A percentile compares a stretch with the other conserved stretches of the same genome.
These are phyloP conservation scores for Lydus trimaculatus DNA, from an alignment of 2,888 invertebrate species.

Conservation along the genomic window DNA sequence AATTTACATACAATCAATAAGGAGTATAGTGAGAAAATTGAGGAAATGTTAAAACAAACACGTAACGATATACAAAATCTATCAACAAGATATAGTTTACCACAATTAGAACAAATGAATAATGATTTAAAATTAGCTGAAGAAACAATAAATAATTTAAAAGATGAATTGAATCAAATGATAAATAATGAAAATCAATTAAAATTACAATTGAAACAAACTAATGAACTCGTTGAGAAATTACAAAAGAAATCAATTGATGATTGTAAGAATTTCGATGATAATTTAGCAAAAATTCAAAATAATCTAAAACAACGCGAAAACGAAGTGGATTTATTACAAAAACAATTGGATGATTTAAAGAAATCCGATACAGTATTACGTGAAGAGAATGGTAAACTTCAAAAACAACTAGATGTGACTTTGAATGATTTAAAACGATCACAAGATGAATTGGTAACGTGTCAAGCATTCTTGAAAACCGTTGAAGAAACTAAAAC, in stretches of 20 bases:
- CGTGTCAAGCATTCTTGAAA: conserved; percentile 7
- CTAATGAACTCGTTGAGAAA: background rate
- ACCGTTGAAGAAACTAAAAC: conserved; percentile 17
- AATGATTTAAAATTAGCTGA: conserved; percentile 47
- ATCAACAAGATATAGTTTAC: conserved; percentile 49
- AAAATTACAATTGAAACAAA: conserved; percentile 16
- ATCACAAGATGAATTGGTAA: background rate
- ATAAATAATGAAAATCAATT: conserved; percentile 30
- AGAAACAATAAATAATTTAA: conserved; percentile 40
- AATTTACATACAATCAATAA: conserved; percentile 45
- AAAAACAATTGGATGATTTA: conserved; percentile 32
- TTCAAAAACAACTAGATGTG: conserved; percentile 25
- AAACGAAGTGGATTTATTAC: conserved; percentile 34
- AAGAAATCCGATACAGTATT: conserved; percentile 12
- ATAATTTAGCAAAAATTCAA: conserved; percentile 34
- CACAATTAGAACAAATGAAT: conserved; percentile 49
- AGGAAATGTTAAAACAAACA: conserved; percentile 49
- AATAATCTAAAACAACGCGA: conserved; percentile 32
- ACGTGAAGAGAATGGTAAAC: conserved; percentile 19
- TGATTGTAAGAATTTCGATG: conserved; percentile 38
- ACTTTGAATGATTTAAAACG: conserved; percentile 23
- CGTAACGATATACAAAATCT: conserved; percentile 49
- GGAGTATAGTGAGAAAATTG: conserved; percentile 49
- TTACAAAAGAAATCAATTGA: conserved; percentile 28
- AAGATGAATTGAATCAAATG: conserved; percentile 37